phyloP scores from a whole-genome alignment of 2,888 invertebrate genomes.

The Mesorhabditis belari region DNA sequence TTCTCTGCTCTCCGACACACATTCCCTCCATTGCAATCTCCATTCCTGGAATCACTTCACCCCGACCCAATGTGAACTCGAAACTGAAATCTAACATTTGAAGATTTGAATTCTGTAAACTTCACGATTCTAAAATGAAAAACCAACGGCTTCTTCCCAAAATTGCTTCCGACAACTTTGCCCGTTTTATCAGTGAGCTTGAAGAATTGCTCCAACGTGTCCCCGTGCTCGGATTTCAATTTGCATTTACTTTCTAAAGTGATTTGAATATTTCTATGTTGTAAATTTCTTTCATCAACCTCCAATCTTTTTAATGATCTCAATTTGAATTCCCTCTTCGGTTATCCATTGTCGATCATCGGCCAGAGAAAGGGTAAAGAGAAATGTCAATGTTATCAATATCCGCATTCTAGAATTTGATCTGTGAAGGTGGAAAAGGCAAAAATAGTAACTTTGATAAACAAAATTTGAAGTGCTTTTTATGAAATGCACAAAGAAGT shows the following conservation, averaged over 20 bases:
- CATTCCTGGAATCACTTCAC: constrained; percentile 49
- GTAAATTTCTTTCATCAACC: constrained; percentile 18
- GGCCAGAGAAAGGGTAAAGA: background rate
- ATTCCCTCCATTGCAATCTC: constrained; percentile 41
- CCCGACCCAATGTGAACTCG: constrained; percentile 42
- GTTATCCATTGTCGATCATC: constrained; percentile 46
- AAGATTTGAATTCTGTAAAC: background rate
- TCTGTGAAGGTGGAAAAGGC: too few relatives aligned
- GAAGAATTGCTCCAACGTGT: constrained; percentile 49
- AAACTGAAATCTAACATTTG: constrained; percentile 19
- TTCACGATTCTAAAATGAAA: background rate
- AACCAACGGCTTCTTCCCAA: constrained; percentile 44
- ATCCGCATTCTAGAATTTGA: too few relatives aligned
- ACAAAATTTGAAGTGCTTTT: too few relatives aligned
- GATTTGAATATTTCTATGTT: background rate
- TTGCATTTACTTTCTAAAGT: constrained; percentile 45
- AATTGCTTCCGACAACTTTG: constrained; percentile 49
- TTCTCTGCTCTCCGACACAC: constrained; percentile 48
- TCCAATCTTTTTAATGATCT: constrained; percentile 51
- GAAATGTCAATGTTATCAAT: background rate
- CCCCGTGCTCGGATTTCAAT: constrained; percentile 42
- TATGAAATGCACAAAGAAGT: too few relatives aligned
- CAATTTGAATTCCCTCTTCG: constrained; percentile 49
- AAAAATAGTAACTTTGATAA: too few relatives aligned
- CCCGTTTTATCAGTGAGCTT: constrained; percentile 47